These are phyloP conservation scores for Pseudococcus longispinus DNA, from an alignment of 2,888 invertebrate genomes.

Conservation along the genomic window DNA sequence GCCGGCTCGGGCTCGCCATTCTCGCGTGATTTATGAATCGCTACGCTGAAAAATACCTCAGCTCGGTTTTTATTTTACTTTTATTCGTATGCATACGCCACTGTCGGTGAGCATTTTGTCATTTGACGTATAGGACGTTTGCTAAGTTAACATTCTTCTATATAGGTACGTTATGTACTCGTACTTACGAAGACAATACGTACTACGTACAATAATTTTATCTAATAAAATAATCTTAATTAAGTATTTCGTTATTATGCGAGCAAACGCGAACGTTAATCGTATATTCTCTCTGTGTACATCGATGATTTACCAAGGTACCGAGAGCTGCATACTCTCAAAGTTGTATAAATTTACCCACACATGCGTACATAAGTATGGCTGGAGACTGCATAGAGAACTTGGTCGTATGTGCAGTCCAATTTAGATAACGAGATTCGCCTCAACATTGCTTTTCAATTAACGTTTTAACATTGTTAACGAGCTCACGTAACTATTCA, in stretches of 20 bases:
- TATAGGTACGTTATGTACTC: neutral
- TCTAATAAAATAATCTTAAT: slow-evolving; percentile 44
- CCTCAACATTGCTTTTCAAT: slow-evolving; percentile 42
- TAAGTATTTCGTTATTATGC: slow-evolving; percentile 45
- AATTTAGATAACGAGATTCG: slow-evolving; percentile 43
- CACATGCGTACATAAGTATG: neutral
- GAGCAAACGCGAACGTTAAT: slow-evolving; percentile 32
- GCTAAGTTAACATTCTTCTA: neutral
- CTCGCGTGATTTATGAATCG: slow-evolving; percentile 20
- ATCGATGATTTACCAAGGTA: slow-evolving; percentile 23
- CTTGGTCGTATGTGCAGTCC: neutral
- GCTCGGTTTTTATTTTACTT: neutral
- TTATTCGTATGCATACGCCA: neutral
- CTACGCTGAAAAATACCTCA: neutral
- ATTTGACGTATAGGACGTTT: slow-evolving; percentile 8
- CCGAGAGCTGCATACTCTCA: neutral
- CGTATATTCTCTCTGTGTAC: neutral
- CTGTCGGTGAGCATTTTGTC: neutral
- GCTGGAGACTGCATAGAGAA: neutral
- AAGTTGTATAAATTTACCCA: neutral
- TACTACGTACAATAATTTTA: slow-evolving; percentile 7
- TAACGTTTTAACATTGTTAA: slow-evolving; percentile 40
- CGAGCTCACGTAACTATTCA: slow-evolving; percentile 40
- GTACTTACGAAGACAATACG: slow-evolving; percentile 19
- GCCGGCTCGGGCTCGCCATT: neutral